phyloP scores from a whole-genome alignment of 2,113 vertebrate species.

The Rynchops niger region DNA sequence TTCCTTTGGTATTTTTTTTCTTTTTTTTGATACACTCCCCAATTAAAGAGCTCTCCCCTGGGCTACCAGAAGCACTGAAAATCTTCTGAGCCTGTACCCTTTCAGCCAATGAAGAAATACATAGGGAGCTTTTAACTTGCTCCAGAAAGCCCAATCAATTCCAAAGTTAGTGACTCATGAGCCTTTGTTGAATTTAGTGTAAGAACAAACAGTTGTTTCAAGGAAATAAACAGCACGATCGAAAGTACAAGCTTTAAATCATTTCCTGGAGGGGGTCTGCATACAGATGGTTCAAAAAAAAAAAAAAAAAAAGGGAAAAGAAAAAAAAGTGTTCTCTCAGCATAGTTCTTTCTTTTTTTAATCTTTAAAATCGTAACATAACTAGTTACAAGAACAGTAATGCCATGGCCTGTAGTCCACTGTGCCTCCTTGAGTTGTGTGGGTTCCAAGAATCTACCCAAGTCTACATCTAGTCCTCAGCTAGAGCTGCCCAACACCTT shows the following conservation, averaged over 20 bases:
- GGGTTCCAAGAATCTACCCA: neutral
- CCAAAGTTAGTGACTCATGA: constrained; percentile 3
- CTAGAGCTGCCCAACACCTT: neutral
- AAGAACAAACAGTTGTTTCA: constrained; percentile 17
- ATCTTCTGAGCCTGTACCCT: neutral
- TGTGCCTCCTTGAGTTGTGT: neutral
- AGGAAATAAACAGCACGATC: neutral
- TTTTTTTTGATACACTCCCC: neutral
- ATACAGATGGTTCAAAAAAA: neutral
- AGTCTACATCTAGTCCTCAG: neutral
- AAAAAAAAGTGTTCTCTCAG: neutral
- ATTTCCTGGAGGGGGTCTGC: neutral
- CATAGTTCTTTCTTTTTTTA: neutral
- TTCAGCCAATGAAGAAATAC: constrained; percentile 1
- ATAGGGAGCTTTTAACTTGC: neutral
- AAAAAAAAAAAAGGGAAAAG: too few species aligned
- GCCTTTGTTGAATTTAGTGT: neutral
- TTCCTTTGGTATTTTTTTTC: neutral
- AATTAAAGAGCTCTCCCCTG: neutral
- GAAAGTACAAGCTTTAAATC: neutral
- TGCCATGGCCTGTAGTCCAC: neutral
- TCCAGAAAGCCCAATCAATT: constrained; percentile 18
- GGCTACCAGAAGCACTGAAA: neutral
- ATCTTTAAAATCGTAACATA: neutral
- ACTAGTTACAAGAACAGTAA: neutral